Evolutionary conservation across 2,888 invertebrate species (phyloP), one percentile per base, ranked within the genome.

Genomic region (Drosophila nigritarsus): DNA sequence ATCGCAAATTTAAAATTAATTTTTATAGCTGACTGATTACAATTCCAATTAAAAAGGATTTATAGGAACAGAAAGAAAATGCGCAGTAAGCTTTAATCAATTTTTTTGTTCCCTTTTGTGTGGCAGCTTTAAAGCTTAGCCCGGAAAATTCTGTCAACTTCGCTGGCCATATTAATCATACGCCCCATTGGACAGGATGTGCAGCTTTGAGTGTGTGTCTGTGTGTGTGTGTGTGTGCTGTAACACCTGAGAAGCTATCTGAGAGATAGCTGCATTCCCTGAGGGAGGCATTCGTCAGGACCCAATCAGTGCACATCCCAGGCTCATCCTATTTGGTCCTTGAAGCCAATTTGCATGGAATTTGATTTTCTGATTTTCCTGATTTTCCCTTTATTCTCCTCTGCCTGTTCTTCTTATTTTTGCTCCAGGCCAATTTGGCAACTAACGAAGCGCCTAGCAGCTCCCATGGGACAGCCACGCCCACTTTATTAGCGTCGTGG

Each of bases 151-250:
- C 34, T 58, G 38, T 20, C 38, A 7, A 48, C 24, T 27, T 20
- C 20, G 42, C 6, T 24, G 65, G 55, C 27, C 30, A 59, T 71
- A 80, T 87, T 80, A 82, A 87, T 87, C 85, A 87, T 82, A 87
- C 83, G 87, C 85, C 73, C 61, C 83, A 74, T 87, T 84, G 83
- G 75, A 61, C 85, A 73, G 62, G 64, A 53, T 55, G 32, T 48
- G n/a, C 56, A 11, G 24, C 27, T 27, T 11, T 62, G 36, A 15
- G 27, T 48, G 38, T 13, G 20, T 3, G 13, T n/a, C 11, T 29
- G 38, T 18, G 38, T 13, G 9, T n/a, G 18, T 42, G 56, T 36
- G 34, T 18, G 18, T 18, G 15, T 4, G 8, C 15, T n/a, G n/a
- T 15, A 18, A 54, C 68, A 73, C 75, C 75, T 78, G 67, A 45